Base-by-base conservation (phyloP, 2,113 vertebrate genomes). In the Ibidorhyncha struthersii region DNA sequence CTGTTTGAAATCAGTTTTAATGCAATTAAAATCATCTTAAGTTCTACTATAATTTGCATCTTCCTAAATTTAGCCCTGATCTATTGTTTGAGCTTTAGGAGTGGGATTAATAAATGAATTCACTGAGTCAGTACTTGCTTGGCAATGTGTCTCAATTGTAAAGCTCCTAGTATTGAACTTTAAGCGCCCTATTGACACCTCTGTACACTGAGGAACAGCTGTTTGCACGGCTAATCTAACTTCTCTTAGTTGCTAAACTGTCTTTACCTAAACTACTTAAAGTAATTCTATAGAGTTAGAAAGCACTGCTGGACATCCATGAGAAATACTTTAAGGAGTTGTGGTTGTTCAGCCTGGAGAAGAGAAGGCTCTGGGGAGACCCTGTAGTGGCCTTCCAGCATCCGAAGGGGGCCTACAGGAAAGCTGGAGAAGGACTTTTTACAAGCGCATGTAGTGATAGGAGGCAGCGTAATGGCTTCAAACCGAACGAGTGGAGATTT, bases 111-210 rank as follows among this genome's bases (percentile, higher is more conserved):
- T 78, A 69, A 36, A 49, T 45, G 47, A 66, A 62, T 65, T 89
- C 17, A 20, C 50, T 43, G 29, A 55, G 53, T 83, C 40, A n/a
- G 34, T 73, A 36, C 21, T 74, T 66, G 21, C 86, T 71, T 18
- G 25, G 25, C 59, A 73, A 4, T 8, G 8, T 67, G 8, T 89
- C 36, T 87, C 26, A n/a, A 40, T 29, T 74, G 20, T 79, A 58
- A 18, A 32, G 30, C 29, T 84, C 16, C 9, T 43, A 8, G 30
- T 65, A 38, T 17, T 86, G 79, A 85, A 34, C 55, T 87, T 56
- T 12, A 34, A 56, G 20, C 6, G 3, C 0, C 0, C 0, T 34
- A 1, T 38, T 59, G 53, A 55, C 18, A 61, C 23, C 49, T 82
- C 19, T 91, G 66, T 38, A 50, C 70, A 25, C 21, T 14, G 50